Percentiles rank a stretch among this genome's conserved stretches.
Evolutionary conservation across 2,113 vertebrate genomes (phyloP).

Genomic region (Morone saxatilis): DNA sequence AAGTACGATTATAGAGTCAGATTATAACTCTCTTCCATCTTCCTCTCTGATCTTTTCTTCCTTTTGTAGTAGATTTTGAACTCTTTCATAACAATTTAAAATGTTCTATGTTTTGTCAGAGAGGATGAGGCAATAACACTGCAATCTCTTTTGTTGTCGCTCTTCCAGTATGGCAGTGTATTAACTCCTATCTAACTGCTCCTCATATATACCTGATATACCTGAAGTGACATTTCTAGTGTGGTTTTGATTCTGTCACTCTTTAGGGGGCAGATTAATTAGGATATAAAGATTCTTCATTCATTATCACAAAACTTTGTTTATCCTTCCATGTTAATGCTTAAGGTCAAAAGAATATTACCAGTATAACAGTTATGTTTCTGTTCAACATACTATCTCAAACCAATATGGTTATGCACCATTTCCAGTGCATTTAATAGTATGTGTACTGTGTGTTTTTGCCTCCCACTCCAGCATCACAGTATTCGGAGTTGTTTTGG

Average conservation of each 20-base stretch:
- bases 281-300: background rate
- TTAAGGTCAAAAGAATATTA: background rate
- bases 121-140: constrained; percentile 55
- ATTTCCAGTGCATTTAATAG: background rate
- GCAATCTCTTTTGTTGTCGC: constrained; percentile 47
- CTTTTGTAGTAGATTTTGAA: constrained; percentile 59
- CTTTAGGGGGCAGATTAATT: background rate
- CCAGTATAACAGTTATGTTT: background rate
- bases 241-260: background rate
- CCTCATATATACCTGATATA: constrained; percentile 24
- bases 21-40: constrained; percentile 50
- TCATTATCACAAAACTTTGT: background rate
- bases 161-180: background rate
- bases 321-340: background rate
- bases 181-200: constrained; percentile 23
- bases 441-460: background rate
- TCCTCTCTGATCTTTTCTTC: constrained; percentile 48
- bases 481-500: background rate
- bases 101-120: constrained; percentile 51
- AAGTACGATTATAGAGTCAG: constrained; percentile 24
- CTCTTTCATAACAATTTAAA: constrained; percentile 46
- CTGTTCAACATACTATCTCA: background rate
- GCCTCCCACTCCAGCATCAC: background rate
- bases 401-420: background rate
- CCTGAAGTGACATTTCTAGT: constrained; percentile 1